Conservation (phyloP, 2,797 vertebrate genomes). For the Hephaestus fuliginosus region DNA sequence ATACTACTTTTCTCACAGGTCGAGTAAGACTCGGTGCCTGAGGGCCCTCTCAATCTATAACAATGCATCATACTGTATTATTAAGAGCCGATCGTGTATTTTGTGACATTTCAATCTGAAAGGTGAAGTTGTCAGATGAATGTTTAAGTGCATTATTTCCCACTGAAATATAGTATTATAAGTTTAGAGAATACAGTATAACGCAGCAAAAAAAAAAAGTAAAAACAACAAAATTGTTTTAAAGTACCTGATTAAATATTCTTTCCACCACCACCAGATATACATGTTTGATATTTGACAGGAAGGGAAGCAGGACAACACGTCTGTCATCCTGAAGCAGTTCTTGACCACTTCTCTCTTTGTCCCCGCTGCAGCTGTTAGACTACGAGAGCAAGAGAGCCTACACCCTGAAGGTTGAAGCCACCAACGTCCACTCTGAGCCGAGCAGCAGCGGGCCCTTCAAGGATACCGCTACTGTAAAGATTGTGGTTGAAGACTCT, state of each 20-base stretch:
- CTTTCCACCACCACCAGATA: background rate
- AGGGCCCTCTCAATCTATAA: background rate
- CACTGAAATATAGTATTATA: background rate
- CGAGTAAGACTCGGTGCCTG: background rate
- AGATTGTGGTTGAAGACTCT: slow-evolving; percentile 93
- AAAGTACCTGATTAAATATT: background rate
- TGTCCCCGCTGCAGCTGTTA: slow-evolving; percentile 88
- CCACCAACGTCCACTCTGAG: slow-evolving; percentile 91
- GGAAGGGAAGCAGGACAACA: background rate
- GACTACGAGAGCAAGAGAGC: slow-evolving; percentile 95
- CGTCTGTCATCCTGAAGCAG: background rate
- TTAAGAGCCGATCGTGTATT: background rate
- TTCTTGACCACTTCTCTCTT: slow-evolving; percentile 15
- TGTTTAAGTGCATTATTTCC: background rate
- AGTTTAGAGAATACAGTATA: background rate
- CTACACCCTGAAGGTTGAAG: slow-evolving; percentile 95
- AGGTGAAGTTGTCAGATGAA: background rate
- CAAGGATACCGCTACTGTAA: slow-evolving; percentile 95
- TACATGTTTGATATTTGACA: background rate
- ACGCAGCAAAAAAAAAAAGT: background rate
- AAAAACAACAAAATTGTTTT: background rate
- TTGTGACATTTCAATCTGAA: background rate
- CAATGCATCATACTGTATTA: background rate
- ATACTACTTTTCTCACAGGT: background rate
- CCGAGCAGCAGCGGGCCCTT: slow-evolving; percentile 90